phyloP scores from a whole-genome alignment of 2,797 vertebrate species.

The Oceanodroma leucorhoa region DNA sequence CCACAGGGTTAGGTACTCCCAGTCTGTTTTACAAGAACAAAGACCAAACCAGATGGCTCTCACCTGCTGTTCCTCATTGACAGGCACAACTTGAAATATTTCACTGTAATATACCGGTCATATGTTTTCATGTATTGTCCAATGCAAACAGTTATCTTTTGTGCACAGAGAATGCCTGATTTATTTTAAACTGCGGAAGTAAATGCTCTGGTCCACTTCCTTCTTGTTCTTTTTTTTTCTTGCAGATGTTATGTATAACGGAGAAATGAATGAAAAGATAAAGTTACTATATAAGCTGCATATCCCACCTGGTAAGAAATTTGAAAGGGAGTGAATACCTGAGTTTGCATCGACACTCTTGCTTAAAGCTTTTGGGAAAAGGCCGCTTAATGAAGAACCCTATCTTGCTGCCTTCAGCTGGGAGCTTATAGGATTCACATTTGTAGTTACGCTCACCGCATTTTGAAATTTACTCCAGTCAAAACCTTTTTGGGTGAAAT shows the following conservation, averaged over 20 bases:
- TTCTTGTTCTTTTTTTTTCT: background rate
- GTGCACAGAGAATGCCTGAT: background rate
- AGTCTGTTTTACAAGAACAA: background rate
- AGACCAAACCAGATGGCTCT: background rate
- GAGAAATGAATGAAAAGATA: conserved; percentile 94
- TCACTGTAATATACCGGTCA: background rate
- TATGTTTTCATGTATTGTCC: background rate
- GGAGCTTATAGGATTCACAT: background rate
- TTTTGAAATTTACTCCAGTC: background rate
- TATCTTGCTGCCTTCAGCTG: background rate
- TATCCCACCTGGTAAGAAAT: conserved; percentile 88
- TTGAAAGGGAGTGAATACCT: background rate
- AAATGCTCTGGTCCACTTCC: background rate
- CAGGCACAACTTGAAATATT: background rate
- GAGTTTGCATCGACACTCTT: background rate
- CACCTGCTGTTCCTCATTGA: background rate
- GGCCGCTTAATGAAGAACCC: background rate
- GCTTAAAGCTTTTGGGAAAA: background rate
- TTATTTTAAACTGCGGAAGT: conserved; percentile 17
- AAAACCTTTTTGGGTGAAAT: background rate
- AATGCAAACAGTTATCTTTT: background rate
- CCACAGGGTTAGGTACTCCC: background rate
- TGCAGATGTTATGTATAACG: conserved; percentile 90
- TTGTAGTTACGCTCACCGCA: background rate
- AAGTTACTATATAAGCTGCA: conserved; percentile 90